Conservation (phyloP, 2,797 vertebrate species). For the Natrix natrix region DNA sequence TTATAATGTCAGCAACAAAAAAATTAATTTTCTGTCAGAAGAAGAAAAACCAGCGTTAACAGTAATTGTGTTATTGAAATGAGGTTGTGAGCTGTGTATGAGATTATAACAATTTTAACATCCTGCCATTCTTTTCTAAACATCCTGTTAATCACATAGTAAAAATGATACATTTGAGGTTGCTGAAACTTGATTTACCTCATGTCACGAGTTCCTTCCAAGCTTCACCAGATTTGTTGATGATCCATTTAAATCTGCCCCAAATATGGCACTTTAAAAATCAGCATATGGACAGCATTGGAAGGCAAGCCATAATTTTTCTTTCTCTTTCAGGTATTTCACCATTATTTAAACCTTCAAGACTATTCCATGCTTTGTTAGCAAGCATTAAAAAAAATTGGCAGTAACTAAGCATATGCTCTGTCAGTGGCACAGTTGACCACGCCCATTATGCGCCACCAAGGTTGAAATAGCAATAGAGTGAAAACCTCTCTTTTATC, state of each 20-base stretch:
- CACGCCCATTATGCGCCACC: neutral
- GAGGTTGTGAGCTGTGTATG: neutral
- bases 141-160: neutral
- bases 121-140: neutral
- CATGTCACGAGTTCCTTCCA: neutral
- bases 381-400: neutral
- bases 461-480: neutral
- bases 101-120: neutral
- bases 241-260: neutral
- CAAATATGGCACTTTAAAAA: neutral
- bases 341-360: neutral
- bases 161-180: neutral
- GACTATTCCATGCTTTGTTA: neutral
- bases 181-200: neutral
- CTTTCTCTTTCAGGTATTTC: neutral
- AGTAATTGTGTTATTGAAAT: neutral
- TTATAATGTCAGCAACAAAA: neutral
- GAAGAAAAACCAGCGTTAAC: neutral
- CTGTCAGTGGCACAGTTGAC: neutral
- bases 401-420: neutral
- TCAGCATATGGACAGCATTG: neutral
- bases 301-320: neutral
- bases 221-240: neutral
- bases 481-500: neutral
- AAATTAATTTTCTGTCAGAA: neutral